Conservation (phyloP, 1,140 invertebrate species). For the Trichomalopsis sarcophagae region DNA sequence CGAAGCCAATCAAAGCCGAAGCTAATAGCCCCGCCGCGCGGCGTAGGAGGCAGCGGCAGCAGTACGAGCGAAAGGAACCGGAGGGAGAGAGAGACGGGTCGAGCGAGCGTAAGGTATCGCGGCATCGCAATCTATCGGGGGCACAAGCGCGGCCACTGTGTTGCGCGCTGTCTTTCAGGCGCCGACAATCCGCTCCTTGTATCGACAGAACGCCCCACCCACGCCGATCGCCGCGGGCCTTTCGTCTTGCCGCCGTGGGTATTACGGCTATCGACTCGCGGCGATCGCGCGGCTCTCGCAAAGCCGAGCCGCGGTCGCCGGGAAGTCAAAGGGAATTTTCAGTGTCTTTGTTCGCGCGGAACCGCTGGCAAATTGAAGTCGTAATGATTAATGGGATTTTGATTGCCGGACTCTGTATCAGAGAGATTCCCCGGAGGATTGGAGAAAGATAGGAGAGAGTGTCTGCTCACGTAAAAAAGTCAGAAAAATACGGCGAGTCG, state of each 20-base stretch:
- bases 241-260: conserved; percentile 63
- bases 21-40: conserved; percentile 67
- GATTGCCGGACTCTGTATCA: conserved; percentile 46
- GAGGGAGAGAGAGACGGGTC: conserved; percentile 22
- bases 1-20: conserved; percentile 72
- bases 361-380: conserved; percentile 47
- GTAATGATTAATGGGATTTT: conserved; percentile 53
- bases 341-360: conserved; percentile 38
- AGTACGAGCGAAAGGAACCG: neutral
- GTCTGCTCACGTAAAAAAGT: conserved; percentile 46
- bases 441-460: neutral
- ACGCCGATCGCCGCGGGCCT: conserved; percentile 56
- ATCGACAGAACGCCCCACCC: conserved; percentile 70
- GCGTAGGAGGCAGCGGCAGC: neutral
- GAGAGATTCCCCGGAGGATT: conserved; percentile 26
- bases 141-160: conserved; percentile 68
- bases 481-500: conserved; percentile 53
- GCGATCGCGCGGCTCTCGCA: neutral
- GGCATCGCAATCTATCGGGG: conserved; percentile 71
- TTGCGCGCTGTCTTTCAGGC: conserved; percentile 62
- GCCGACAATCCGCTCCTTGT: conserved; percentile 69
- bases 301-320: neutral
- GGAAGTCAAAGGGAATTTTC: conserved; percentile 15
- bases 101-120: conserved; percentile 64
- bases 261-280: conserved; percentile 8